Conservation (phyloP, 2,113 vertebrate genomes). For the Onychorhynchus coronatus region DNA sequence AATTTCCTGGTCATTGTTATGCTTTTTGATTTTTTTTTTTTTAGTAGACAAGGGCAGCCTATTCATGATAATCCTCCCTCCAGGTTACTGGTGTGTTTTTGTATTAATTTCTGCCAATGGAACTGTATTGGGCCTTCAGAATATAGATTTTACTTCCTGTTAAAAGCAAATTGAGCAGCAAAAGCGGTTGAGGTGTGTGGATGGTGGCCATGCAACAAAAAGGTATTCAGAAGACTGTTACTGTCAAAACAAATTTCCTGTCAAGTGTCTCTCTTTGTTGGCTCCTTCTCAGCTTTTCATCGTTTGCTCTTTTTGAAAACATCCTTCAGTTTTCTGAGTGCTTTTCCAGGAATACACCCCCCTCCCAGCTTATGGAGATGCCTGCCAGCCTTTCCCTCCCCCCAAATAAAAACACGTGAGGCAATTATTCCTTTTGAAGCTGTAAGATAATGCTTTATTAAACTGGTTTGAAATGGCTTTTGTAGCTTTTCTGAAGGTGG, state of each 20-base stretch:
- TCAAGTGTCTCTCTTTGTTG: background rate
- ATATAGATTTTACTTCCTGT: background rate
- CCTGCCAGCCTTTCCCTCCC: background rate
- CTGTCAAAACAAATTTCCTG: constrained; percentile 16
- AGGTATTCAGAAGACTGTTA: background rate
- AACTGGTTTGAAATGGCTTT: background rate
- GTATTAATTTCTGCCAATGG: background rate
- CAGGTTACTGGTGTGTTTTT: background rate
- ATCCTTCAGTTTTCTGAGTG: background rate
- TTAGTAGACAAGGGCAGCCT: background rate
- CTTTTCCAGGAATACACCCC: background rate
- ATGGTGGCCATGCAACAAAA: background rate
- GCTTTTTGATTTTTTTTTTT: background rate
- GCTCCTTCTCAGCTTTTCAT: background rate
- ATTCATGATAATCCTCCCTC: background rate
- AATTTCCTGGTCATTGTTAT: background rate
- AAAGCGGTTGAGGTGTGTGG: background rate
- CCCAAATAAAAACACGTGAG: background rate
- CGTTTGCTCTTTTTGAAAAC: background rate
- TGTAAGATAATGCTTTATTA: background rate
- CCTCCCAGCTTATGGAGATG: background rate
- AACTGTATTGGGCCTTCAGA: background rate
- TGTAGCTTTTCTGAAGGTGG: background rate
- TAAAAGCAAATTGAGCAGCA: background rate
- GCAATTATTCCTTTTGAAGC: background rate